Conservation (phyloP, 1,140 invertebrate genomes). For the Megathymus violae region DNA sequence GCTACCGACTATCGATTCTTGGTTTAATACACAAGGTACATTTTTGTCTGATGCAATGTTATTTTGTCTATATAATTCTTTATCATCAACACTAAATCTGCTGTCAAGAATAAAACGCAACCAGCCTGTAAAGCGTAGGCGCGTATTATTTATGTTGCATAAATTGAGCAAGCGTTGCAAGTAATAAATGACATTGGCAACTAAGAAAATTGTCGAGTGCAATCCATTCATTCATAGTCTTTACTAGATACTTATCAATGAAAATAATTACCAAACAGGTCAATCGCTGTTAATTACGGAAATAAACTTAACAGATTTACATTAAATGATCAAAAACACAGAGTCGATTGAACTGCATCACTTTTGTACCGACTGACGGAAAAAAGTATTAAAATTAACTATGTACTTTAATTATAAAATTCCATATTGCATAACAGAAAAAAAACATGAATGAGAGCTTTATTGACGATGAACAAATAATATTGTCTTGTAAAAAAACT, state of each 20-base stretch:
- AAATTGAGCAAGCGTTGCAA: conserved; percentile 24
- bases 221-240: conserved; percentile 26
- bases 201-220: conserved; percentile 15
- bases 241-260: conserved; percentile 7
- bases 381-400: no score
- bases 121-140: conserved; percentile 30
- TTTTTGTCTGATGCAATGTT: conserved; percentile 3
- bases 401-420: no score
- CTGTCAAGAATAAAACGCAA: conserved; percentile 15
- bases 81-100: conserved; percentile 21
- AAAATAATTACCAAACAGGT: conserved; percentile 27
- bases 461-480: no score
- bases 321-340: no score
- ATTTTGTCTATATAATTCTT: conserved; percentile 7
- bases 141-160: conserved; percentile 39
- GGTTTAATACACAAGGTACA: not conserved
- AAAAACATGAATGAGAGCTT: no score
- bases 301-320: not conserved
- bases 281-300: not conserved
- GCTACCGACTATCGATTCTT: not conserved
- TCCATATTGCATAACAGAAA: no score
- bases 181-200: conserved; percentile 21
- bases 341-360: no score
- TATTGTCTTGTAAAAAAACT: no score
- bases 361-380: no score